Evolutionary conservation across 2,888 invertebrate species (phyloP), one percentile per base, ranked within the genome.

Genomic region (Sinohyriopsis cumingii): DNA sequence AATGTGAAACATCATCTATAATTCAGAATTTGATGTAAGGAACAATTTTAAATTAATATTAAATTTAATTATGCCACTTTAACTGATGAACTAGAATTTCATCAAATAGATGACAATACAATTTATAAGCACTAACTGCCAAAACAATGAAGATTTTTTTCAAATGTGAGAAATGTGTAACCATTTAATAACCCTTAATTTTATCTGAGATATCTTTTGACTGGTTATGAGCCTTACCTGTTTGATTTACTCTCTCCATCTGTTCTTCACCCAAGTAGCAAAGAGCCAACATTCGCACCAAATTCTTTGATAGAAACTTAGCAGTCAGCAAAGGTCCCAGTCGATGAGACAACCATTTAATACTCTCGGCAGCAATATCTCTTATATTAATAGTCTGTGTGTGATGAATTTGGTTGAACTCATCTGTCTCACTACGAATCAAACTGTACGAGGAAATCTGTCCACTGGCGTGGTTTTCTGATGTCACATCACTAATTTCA

Each of bases 301-400:
- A 92, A 91, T 98, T 98, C 72, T 96, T 93, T 0, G 97, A 95
- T 53, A 99, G 92, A 91, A 96, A 95, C 80, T 95, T 94, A 59
- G 98, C 96, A 0, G 97, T 96, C 33, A 99, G 92, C 63, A 98
- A 96, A 0, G 99, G 98, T 0, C 99, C 99, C 24, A 99, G 91
- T 76, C 97, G 93, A 91, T 97, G 96, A 0, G 97, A 94, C 71
- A 99, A 88, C 98, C 98, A 98, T 73, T 96, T 93, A 25, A 90
- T 82, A 59, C 85, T 89, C 56, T 90, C 89, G 3, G 84, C 80
- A 0, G 90, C 88, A 24, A 89, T 84, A 72, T 89, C 86, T 33
- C 86, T 81, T 60, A 90, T 87, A 69, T 90, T 89, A 67, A 84
- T 75, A 5, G 84, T 82, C 59, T 85, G 82, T 59, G 80, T 84